These are phyloP conservation scores for Synanthedon tipuliformis DNA, from an alignment of 2,888 invertebrate genomes.

Conservation along the genomic window DNA sequence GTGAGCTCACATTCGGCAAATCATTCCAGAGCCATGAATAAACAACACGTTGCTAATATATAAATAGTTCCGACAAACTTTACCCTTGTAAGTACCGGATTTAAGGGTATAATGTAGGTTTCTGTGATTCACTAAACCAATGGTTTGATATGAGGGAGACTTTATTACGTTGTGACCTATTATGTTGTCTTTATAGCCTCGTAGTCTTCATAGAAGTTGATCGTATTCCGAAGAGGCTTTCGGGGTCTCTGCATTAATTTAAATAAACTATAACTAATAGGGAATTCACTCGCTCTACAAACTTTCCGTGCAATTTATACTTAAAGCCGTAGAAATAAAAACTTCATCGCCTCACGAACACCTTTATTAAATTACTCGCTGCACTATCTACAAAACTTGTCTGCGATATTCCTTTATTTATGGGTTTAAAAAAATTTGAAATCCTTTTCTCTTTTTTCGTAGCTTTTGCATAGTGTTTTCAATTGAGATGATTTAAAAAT, in stretches of 20 bases:
- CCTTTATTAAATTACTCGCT: slow-evolving; percentile 17
- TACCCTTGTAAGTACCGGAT: background rate
- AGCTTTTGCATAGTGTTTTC: no score
- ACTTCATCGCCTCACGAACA: slow-evolving; percentile 15
- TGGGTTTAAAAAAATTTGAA: background rate
- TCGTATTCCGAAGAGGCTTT: no score
- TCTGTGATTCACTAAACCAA: no score
- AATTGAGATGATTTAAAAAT: no score
- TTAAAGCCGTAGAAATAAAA: slow-evolving; percentile 8
- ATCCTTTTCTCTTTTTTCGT: background rate
- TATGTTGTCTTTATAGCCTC: no score
- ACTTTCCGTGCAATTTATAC: background rate
- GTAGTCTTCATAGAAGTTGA: no score
- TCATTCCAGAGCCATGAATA: slow-evolving; percentile 44
- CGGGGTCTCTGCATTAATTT: no score
- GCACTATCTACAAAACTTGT: background rate
- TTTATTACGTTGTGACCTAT: no score
- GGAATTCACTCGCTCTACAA: background rate
- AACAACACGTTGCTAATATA: slow-evolving; percentile 20
- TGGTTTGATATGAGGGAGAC: no score
- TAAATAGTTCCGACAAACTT: background rate
- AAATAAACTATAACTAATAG: no score
- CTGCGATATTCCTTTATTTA: background rate
- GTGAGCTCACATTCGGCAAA: slow-evolving; percentile 44
- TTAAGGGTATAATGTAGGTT: no score